Percentiles rank a stretch among this genome's conserved stretches.
Evolutionary conservation across 1,140 invertebrate species (phyloP).

Genomic region (Calliphora vicina): DNA sequence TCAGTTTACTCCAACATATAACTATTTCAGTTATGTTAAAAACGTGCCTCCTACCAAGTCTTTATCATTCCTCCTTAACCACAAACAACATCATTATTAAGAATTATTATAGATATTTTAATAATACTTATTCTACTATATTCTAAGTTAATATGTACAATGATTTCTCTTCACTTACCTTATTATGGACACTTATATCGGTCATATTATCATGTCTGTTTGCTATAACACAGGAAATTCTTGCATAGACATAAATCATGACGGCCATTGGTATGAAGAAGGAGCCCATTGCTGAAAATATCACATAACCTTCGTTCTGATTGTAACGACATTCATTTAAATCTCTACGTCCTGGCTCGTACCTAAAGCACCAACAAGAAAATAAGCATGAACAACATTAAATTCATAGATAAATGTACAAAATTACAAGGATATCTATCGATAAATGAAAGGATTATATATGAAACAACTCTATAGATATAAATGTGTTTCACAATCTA

Average conservation of each 20-base stretch:
- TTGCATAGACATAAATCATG: conserved; percentile 90
- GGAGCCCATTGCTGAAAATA: conserved; percentile 86
- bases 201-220: conserved; percentile 69
- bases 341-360: conserved; percentile 70
- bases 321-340: conserved; percentile 75
- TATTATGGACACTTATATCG: conserved; percentile 61
- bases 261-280: conserved; percentile 92
- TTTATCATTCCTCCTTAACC: no score
- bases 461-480: background rate
- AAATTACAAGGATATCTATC: background rate
- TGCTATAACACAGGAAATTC: conserved; percentile 86
- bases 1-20: no score
- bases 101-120: no score
- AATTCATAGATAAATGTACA: background rate
- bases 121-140: no score
- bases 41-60: no score
- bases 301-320: conserved; percentile 85
- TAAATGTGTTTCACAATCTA: background rate
- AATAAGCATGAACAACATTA: background rate
- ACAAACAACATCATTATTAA: no score
- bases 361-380: conserved; percentile 65
- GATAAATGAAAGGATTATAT: background rate
- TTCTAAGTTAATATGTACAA: no score
- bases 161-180: conserved; percentile 47
- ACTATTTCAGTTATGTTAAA: no score